Base-by-base conservation (phyloP, 2,888 invertebrate species). In the Chromoteleia sp. region DNA sequence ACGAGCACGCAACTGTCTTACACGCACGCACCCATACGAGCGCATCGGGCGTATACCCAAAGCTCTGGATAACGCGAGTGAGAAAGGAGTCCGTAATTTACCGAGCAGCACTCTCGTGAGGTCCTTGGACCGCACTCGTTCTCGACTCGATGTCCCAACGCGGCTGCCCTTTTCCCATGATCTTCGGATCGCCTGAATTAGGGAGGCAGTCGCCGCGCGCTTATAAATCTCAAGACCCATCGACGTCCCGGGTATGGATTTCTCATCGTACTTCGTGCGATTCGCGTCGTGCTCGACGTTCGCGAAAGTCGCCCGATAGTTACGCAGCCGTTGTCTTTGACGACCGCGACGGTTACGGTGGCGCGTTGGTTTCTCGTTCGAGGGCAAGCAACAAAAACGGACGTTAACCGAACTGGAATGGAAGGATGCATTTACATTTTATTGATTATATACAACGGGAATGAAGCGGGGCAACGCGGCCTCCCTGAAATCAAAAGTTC, bases 91-190 rank as follows among this genome's bases (percentile, higher is more conserved):
- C 74, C 59, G 74, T 83, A 83, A 83, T 78, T 83, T 83, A 83
- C 70, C 39, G 59, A 65, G 68, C 48, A 30, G 58, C 65, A 48
- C 36, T 81, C 76, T 81, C 73, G 76, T 81, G 81, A 76, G 81
- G 81, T 77, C 76, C 83, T 81, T 81, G 81, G 75, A 78, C 71
- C 78, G 67, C 81, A 81, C 81, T 83, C 78, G 79, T 78, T 83
- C 73, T 76, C 75, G 83, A 81, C 75, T 81, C 81, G 83, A 81
- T 83, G 83, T 83, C 83, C 78, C 81, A 83, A 79, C 79, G 79
- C 81, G 83, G 81, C 81, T 81, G 83, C 81, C 83, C 83, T 83
- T 83, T 83, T 81, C 81, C 83, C 83, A 83, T 83, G 83, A 83
- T 83, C 83, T 81, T 74, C 83, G 82, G 78, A 84, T 85, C 85